Evolutionary conservation across 2,888 invertebrate species (phyloP), one percentile per base, ranked within the genome.

Genomic region (Hirtodrosophila trivittata): DNA sequence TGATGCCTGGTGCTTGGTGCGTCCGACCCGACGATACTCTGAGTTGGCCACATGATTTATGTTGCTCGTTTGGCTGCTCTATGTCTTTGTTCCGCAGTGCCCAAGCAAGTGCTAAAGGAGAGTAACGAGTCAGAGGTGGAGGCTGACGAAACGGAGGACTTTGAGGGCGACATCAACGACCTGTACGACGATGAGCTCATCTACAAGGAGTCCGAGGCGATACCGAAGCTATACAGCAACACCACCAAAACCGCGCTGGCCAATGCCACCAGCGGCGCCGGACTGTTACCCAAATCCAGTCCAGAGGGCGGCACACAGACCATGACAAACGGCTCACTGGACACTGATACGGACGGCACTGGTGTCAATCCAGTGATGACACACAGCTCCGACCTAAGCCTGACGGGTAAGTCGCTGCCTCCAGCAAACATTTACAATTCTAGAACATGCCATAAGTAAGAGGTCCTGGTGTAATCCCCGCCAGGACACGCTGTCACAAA

Each of bases 31-130:
- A 25, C 35, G 32, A 50, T 49, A 37, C 37, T 47, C 14, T 70
- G 71, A 63, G 70, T 62, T 60, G 65, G 54, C 49, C 55, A 14
- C 57, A 60, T 63, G 72, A 82, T 74, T 68, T 68, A 74, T 67
- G 62, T 54, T 47, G 43, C 59, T 63, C 75, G 52, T 70, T 74
- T 74, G 52, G 51, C 18, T 38, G 47, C 38, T 41, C 51, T 47
- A 38, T 63, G 42, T 58, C 45, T 66, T 69, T 69, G 65, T 65
- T 51, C 50, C 25, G 18, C 28, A 97, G 97, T 97, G 69, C 96
- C 96, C 18, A 93, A 96, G 81, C 95, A 95, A 89, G 96, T 97
- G 60, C 92, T 97, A 71, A 95, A 95, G 89, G 95, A 96, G 90
- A 93, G 94, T 81, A 96, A 95, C 90, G 95, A 96, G 87, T 95